Evolutionary conservation across 2,888 invertebrate genomes (phyloP), one percentile per base, ranked within the genome.

Genomic region (Kryphioiulus occultus): DNA sequence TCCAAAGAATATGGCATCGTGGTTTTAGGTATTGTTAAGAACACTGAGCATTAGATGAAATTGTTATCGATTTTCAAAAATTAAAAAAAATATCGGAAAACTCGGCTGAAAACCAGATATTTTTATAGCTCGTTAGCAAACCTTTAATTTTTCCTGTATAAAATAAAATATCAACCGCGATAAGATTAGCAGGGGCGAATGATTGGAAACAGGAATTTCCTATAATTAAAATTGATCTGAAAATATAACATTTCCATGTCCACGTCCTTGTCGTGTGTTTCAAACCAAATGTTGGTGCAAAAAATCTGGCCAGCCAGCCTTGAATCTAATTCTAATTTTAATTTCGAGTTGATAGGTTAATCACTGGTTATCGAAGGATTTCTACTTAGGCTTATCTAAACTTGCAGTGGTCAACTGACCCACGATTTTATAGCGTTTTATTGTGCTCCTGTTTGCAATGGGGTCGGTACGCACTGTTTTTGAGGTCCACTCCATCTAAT

Each of bases 261-360:
- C 68, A 26, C 68, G 68, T 68, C 68, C 68, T 68, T 68, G 68
- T 26, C 68, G 26, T 26, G 68, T 26, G 68, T 68, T 68, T 68
- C 10, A 68, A 68, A 22, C 68, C 22, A 68, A 26, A 26, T 26
- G 10, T 26, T 26, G 68, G 68, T 10, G 26, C 68, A 68, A 68
- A 68, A 68, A 68, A 68, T 68, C 68, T 68, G 68, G 26, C 68
- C 68, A n/a, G 68, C 68, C 68, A 68, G 68, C 68, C 68, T 68
- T 68, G 68, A 68, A n/a, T 68, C 68, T 68, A 68, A 68, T 68
- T 68, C 68, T 68, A 68, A 68, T 68, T 68, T 68, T 68, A 68
- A 68, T 26, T 68, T 26, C 10, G 68, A 68, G 68, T 68, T 68
- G 68, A 68, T 68, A 68, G 68, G 68, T 68, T 68, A 68, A 68